These are phyloP conservation scores for Lypha dubia DNA, from an alignment of 2,888 invertebrate genomes.

Conservation along the genomic window DNA sequence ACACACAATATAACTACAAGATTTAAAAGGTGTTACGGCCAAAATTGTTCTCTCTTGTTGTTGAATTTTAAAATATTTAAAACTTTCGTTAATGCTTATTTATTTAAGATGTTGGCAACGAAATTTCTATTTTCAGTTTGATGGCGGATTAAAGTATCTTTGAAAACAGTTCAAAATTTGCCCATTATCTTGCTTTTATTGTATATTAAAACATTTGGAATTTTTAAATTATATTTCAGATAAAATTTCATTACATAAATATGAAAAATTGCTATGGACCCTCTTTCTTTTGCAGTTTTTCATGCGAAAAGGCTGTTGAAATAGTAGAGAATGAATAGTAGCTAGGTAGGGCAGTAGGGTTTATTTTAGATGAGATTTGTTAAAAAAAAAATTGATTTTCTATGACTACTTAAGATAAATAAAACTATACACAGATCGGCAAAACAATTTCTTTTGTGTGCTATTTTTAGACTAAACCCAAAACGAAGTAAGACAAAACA, in stretches of 20 bases:
- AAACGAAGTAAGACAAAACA: too few relatives aligned
- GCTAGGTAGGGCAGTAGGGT: background rate
- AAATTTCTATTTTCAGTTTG: conserved; percentile 28
- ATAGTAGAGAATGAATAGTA: background rate
- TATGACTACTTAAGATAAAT: too few relatives aligned
- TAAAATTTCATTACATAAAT: conserved; percentile 25
- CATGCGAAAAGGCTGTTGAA: background rate
- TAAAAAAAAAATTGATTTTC: too few relatives aligned
- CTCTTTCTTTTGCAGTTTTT: background rate
- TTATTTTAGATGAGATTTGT: too few relatives aligned
- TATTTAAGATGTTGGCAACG: conserved; percentile 33
- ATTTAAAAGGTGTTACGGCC: conserved; percentile 43
- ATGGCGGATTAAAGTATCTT: conserved; percentile 36
- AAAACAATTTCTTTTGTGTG: too few relatives aligned
- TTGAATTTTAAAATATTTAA: conserved; percentile 39
- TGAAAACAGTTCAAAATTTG: conserved; percentile 3
- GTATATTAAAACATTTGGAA: background rate
- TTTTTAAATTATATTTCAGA: conserved; percentile 47
- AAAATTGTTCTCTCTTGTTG: conserved; percentile 31
- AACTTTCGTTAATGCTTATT: conserved; percentile 30
- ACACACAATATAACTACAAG: conserved; percentile 15
- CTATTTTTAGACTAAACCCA: too few relatives aligned
- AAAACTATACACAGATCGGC: too few relatives aligned
- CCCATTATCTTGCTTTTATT: conserved; percentile 12
- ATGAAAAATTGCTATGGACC: background rate